Conservation (phyloP, 2,888 invertebrate genomes). For the Coenonympha glycerion region DNA sequence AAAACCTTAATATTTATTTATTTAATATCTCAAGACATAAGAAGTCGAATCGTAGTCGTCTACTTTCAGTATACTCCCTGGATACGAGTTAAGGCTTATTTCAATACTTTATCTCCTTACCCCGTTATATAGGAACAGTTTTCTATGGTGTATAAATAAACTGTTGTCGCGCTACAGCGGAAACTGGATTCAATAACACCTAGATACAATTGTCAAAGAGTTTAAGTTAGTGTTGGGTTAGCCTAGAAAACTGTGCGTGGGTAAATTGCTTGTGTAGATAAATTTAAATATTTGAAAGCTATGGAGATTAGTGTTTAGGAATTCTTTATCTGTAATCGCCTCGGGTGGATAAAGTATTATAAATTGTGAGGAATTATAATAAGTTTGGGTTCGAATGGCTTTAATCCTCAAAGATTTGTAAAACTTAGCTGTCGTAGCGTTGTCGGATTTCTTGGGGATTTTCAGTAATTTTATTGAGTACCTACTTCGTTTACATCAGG, state of each 20-base stretch:
- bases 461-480: too few relatives aligned
- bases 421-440: too few relatives aligned
- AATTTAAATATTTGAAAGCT: slow-evolving; percentile 19
- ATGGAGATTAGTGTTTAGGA: not conserved
- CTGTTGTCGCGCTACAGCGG: slow-evolving; percentile 33
- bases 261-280: slow-evolving; percentile 29
- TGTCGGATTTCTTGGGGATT: too few relatives aligned
- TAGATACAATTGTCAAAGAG: slow-evolving; percentile 52
- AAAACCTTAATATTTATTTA: not conserved
- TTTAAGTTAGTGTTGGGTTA: slow-evolving; percentile 43
- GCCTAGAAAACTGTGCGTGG: slow-evolving; percentile 38
- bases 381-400: not conserved
- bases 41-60: not conserved
- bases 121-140: slow-evolving; percentile 26
- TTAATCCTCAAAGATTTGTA: not conserved
- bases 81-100: slow-evolving; percentile 15
- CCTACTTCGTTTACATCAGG: too few relatives aligned
- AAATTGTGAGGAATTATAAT: not conserved
- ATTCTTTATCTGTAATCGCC: slow-evolving; percentile 3
- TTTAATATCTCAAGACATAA: not conserved
- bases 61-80: not conserved
- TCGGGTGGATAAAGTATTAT: not conserved
- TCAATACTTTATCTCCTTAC: slow-evolving; percentile 24
- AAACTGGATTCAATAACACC: slow-evolving; percentile 46
- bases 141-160: slow-evolving; percentile 36